phyloP scores from a whole-genome alignment of 2,888 invertebrate genomes.

The Epirrhoe tristata region DNA sequence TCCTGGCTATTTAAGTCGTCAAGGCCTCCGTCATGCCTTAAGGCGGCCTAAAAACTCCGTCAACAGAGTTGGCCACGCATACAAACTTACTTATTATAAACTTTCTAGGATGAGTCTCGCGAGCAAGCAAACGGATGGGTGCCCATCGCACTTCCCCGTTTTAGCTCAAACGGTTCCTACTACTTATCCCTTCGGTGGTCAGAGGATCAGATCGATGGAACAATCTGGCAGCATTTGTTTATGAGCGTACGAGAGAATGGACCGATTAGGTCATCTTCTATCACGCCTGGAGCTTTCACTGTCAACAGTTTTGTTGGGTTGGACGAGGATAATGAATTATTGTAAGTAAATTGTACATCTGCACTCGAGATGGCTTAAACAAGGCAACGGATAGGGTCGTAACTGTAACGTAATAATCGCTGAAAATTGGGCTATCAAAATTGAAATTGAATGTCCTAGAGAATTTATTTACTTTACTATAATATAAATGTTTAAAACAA shows the following conservation, averaged over 20 bases:
- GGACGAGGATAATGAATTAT: slow-evolving; percentile 68
- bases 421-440: no score
- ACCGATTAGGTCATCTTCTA: slow-evolving; percentile 62
- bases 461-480: no score
- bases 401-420: no score
- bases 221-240: slow-evolving; percentile 81
- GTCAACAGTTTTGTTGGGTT: slow-evolving; percentile 86
- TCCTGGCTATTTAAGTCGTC: no score
- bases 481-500: no score
- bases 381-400: no score
- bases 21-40: no score
- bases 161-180: slow-evolving; percentile 73
- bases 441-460: no score
- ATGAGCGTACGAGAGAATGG: slow-evolving; percentile 65
- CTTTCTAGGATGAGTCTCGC: slow-evolving; percentile 74
- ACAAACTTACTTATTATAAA: no score
- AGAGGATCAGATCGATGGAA: slow-evolving; percentile 67
- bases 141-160: slow-evolving; percentile 85
- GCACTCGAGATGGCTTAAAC: no score
- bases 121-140: slow-evolving; percentile 90
- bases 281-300: slow-evolving; percentile 86
- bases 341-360: slow-evolving; percentile 58
- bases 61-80: no score
- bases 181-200: slow-evolving; percentile 78
- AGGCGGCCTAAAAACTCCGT: no score